Conservation (phyloP, 2,888 invertebrate genomes). For the Thecocarcelia acutangulata region DNA sequence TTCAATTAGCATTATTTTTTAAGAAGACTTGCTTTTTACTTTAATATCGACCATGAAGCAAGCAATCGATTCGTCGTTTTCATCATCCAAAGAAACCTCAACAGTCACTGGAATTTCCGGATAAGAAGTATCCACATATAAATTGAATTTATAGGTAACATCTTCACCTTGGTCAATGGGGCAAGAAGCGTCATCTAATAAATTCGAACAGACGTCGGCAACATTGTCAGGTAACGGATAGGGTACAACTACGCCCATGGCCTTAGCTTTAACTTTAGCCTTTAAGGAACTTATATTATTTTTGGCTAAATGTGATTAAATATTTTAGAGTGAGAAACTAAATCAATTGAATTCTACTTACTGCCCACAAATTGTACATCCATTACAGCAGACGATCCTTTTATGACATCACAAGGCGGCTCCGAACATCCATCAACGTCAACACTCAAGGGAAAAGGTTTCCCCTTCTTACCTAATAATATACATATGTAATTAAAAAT, state of each 20-base stretch:
- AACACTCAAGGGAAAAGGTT: slow-evolving; percentile 76
- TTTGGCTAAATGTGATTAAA: slow-evolving; percentile 65
- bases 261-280: slow-evolving; percentile 76
- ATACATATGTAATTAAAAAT: background rate
- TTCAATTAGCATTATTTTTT: background rate
- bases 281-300: slow-evolving; percentile 59
- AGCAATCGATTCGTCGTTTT: slow-evolving; percentile 69
- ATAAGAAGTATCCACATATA: slow-evolving; percentile 75
- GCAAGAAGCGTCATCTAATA: slow-evolving; percentile 77
- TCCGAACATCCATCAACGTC: slow-evolving; percentile 74
- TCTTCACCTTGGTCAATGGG: slow-evolving; percentile 78
- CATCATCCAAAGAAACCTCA: slow-evolving; percentile 76
- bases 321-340: background rate
- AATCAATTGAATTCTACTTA: slow-evolving; percentile 67
- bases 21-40: slow-evolving; percentile 72
- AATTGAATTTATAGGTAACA: slow-evolving; percentile 77
- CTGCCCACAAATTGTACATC: slow-evolving; percentile 77
- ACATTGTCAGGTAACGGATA: slow-evolving; percentile 78
- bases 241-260: slow-evolving; percentile 77
- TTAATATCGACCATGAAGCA: slow-evolving; percentile 77
- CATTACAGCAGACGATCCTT: slow-evolving; percentile 75
- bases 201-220: slow-evolving; percentile 77
- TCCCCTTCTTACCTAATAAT: slow-evolving; percentile 72
- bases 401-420: slow-evolving; percentile 77
- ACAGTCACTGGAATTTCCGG: slow-evolving; percentile 78